Evolutionary conservation across 2,113 vertebrate species (phyloP), one percentile per base, ranked within the genome.

Genomic region (Megaleporinus macrocephalus): DNA sequence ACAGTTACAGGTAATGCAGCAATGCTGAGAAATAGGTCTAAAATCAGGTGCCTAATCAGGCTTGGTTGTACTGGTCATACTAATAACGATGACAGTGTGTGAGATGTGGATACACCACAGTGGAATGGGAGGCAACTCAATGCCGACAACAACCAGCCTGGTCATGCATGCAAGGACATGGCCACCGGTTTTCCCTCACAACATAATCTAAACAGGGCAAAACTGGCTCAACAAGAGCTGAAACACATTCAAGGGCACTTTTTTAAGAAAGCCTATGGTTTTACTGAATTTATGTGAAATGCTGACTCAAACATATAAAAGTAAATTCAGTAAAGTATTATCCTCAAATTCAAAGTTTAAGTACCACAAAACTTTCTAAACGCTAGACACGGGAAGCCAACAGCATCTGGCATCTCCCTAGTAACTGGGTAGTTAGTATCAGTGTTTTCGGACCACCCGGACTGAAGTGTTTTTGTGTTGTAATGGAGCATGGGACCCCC

Each of bases 381-480:
- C 18, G n/a, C n/a, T 59, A 59, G 51, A 24, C 44, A 69, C 72
- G 57, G 72, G 62, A 41, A 80, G 66, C 24, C 53, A 55, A 36
- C n/a, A 44, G 24, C 57, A 73, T 26, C 49, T 69, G 51, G 47
- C 16, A 53, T 68, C 29, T 63, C 65, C 15, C 22, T 72, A 29
- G 59, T 62, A 76, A 29, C 49, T 77, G 53, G 59, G 66, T 30
- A 73, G 61, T 33, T 66, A 53, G 51, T 55, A 83, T 74, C 73
- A n/a, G 47, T 83, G 49, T 88, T 78, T 89, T 84, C 87, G 81
- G 92, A 93, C 93, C 94, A 93, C 93, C 91, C 77, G 55, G 79
- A 81, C 77, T 85, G 71, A 79, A 85, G 61, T 5, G 85, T 83
- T 91, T 83, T 90, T 87, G 62, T 91, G 63, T 82, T 84, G 91